Conservation (phyloP, 2,888 invertebrate genomes). For the Drosophila pseudotalamancana region DNA sequence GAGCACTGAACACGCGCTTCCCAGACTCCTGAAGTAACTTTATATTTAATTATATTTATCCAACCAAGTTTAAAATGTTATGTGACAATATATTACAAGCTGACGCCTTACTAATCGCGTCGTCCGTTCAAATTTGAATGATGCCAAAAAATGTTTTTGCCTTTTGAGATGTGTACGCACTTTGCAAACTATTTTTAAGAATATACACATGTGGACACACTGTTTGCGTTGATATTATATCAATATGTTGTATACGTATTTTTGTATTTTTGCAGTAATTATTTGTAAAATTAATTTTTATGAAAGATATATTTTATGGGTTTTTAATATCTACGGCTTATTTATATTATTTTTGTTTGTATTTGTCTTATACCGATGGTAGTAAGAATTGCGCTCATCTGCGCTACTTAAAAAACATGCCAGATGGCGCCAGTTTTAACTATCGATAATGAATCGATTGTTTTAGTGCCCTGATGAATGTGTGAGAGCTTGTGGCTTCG, state of each 20-base stretch:
- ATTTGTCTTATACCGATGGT: not conserved
- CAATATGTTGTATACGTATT: constrained; percentile 1
- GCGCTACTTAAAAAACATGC: not conserved
- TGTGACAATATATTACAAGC: constrained; percentile 16
- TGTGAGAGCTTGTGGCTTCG: constrained; percentile 44
- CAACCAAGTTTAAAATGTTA: not conserved
- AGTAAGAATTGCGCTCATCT: not conserved
- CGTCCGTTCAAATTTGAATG: constrained; percentile 55
- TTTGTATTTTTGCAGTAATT: not conserved
- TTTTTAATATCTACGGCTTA: not conserved
- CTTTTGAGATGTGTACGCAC: constrained; percentile 30
- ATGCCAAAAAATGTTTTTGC: constrained; percentile 36
- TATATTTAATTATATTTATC: not conserved
- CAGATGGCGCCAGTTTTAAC: constrained; percentile 29
- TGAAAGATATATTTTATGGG: not conserved
- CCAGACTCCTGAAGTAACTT: not conserved
- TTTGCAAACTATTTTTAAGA: not conserved
- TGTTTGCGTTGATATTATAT: not conserved
- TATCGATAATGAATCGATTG: constrained; percentile 37
- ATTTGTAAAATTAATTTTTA: not conserved
- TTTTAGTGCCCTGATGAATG: constrained; percentile 2
- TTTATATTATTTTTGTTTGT: not conserved
- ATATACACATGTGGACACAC: constrained; percentile 18
- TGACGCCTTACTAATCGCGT: constrained; percentile 35
- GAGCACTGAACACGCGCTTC: not conserved